phyloP scores from a whole-genome alignment of 2,888 invertebrate species.

The Phengaris arion region DNA sequence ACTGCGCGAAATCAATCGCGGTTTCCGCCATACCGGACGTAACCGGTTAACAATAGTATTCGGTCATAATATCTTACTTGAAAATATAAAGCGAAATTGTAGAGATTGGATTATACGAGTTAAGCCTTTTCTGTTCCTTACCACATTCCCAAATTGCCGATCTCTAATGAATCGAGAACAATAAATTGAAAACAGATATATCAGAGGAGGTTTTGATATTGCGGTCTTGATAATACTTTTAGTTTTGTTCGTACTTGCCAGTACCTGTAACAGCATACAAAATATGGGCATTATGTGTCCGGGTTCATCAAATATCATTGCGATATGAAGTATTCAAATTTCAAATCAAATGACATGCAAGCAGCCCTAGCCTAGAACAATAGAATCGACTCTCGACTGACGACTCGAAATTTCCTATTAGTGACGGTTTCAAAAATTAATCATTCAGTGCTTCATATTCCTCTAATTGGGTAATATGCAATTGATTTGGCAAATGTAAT shows the following conservation, averaged over 20 bases:
- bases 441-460: not conserved
- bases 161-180: not conserved
- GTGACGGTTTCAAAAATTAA: not conserved
- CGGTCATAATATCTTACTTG: not conserved
- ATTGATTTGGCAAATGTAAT: not conserved
- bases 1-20: too few species aligned
- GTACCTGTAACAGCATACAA: not conserved
- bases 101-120: not conserved
- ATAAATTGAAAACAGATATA: not conserved
- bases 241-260: not conserved
- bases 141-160: not conserved
- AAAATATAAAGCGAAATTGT: not conserved
- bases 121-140: conserved; percentile 9
- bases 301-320: not conserved
- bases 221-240: not conserved
- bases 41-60: too few species aligned
- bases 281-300: not conserved
- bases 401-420: not conserved
- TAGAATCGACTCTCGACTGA: not conserved
- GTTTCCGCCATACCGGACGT: too few species aligned
- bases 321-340: not conserved
- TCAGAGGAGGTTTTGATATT: not conserved
- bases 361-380: not conserved
- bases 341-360: too few species aligned
- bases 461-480: not conserved